phyloP scores from a whole-genome alignment of 2,888 invertebrate species.

The Rotaria sp. region DNA sequence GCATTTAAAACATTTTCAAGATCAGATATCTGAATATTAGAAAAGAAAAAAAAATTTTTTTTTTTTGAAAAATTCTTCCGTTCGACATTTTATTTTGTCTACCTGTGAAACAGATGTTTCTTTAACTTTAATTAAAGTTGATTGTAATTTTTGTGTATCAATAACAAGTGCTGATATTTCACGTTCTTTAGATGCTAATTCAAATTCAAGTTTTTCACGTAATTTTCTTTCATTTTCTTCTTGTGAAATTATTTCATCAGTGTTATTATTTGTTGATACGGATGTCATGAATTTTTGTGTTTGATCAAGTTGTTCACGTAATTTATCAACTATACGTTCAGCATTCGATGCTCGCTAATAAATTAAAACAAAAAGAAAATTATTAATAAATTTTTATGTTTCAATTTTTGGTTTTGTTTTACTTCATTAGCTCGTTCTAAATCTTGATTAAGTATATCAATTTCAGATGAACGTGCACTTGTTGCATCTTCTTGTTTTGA shows the following conservation, averaged over 20 bases:
- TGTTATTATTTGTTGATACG: constrained; percentile 50
- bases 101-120: constrained; percentile 56
- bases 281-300: constrained; percentile 43
- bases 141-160: constrained; percentile 80
- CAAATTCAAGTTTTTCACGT: constrained; percentile 64
- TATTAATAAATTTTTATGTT: neutral
- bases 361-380: constrained; percentile 43
- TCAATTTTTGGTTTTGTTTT: constrained; percentile 41
- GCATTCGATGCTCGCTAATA: constrained; percentile 82
- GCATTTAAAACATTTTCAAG: constrained; percentile 66
- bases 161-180: constrained; percentile 89
- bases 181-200: constrained; percentile 90
- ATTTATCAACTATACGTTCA: constrained; percentile 83
- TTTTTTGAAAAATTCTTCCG: too few relatives aligned
- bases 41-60: too few relatives aligned
- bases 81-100: too few relatives aligned
- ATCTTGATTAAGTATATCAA: constrained; percentile 59
- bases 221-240: constrained; percentile 54
- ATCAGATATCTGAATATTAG: constrained; percentile 48
- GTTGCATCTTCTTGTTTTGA: constrained; percentile 56
- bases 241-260: constrained; percentile 53
- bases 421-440: constrained; percentile 59
- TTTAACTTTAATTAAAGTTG: constrained; percentile 74
- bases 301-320: constrained; percentile 77
- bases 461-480: constrained; percentile 57